Conservation (phyloP, 2,888 invertebrate species). For the Eupeodes luniger region DNA sequence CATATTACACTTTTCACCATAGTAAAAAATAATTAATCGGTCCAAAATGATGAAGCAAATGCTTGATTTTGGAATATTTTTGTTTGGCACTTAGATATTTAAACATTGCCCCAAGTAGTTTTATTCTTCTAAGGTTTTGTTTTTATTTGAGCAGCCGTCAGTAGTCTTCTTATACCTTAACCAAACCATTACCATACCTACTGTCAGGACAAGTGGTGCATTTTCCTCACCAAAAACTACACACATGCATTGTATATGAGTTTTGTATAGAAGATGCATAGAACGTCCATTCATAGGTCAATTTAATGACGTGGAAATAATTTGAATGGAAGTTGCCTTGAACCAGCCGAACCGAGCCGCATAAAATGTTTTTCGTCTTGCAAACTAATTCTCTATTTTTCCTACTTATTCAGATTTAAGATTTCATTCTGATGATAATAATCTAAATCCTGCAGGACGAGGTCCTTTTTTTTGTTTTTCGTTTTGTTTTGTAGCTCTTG, state of each 20-base stretch:
- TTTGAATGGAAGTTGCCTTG: constrained; percentile 58
- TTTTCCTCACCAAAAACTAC: neutral
- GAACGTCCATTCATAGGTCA: constrained; percentile 40
- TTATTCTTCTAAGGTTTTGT: no score
- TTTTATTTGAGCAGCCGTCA: no score
- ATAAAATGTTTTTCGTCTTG: constrained; percentile 56
- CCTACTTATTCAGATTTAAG: constrained; percentile 64
- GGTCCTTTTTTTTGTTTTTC: constrained; percentile 28
- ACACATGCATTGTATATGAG: no score
- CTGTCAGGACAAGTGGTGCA: neutral
- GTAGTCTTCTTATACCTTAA: no score
- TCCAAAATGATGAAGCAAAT: no score
- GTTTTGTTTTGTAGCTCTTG: constrained; percentile 12
- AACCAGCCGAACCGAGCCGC: constrained; percentile 47
- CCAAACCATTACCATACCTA: no score
- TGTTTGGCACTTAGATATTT: no score
- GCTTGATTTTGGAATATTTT: no score
- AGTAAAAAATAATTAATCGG: no score
- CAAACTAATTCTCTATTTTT: constrained; percentile 73
- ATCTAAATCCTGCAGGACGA: constrained; percentile 69
- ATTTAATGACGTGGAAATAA: constrained; percentile 75
- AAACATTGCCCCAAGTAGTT: no score
- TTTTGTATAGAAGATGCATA: neutral
- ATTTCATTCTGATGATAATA: constrained; percentile 62
- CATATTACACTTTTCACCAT: no score